These are phyloP conservation scores for Pitangus sulphuratus DNA, from an alignment of 2,797 vertebrate genomes.

Conservation along the genomic window DNA sequence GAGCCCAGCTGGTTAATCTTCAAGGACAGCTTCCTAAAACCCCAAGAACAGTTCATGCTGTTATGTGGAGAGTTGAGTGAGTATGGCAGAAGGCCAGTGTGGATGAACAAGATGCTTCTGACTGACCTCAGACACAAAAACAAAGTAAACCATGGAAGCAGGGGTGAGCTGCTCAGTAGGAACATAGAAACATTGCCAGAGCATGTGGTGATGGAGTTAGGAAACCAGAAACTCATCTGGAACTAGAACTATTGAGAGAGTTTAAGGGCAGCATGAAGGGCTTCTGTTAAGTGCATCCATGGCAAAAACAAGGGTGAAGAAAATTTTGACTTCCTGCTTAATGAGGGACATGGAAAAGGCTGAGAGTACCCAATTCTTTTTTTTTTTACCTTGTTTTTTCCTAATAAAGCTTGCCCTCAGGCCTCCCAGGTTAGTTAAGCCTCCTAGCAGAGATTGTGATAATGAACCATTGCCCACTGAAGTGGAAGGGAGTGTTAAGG, in stretches of 20 bases:
- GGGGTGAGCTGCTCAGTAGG: background rate
- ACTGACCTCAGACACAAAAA: background rate
- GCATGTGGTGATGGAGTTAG: background rate
- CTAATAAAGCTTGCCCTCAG: background rate
- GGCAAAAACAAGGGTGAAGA: background rate
- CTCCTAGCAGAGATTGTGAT: background rate
- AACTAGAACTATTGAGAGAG: background rate
- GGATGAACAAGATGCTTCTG: background rate
- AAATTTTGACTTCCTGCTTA: background rate
- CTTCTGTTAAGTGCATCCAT: background rate
- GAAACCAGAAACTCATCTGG: background rate
- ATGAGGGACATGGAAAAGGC: background rate
- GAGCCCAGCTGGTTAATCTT: background rate
- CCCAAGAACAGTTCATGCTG: background rate
- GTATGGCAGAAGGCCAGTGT: background rate
- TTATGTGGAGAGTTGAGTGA: background rate
- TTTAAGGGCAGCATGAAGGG: background rate
- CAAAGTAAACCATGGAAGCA: background rate
- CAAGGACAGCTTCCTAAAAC: background rate
- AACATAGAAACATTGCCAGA: background rate
- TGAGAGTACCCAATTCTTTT: background rate
- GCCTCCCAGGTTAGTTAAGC: background rate
- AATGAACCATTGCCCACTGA: background rate
- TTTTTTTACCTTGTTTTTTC: background rate
- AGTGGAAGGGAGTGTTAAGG: background rate